Evolutionary conservation across 2,888 invertebrate species (phyloP).

Genomic region (Aporophyla lueneburgensis): DNA sequence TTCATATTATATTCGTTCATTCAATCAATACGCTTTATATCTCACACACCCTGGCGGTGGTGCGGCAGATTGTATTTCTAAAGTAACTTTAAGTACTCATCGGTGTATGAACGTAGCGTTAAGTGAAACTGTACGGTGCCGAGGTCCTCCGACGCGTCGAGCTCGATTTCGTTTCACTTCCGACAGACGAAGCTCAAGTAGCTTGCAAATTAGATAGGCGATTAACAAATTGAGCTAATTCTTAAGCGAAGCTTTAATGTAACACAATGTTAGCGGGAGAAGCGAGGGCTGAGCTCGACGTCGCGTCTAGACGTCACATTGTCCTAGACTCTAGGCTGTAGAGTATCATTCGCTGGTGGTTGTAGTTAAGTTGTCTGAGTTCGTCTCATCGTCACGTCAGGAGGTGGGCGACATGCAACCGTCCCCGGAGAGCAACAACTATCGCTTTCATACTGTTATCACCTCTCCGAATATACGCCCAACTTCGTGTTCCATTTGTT

Average conservation of each 20-base stretch:
- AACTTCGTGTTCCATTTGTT: constrained; percentile 75
- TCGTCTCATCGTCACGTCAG: constrained; percentile 56
- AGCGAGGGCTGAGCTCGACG: constrained; percentile 78
- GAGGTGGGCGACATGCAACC: constrained; percentile 83
- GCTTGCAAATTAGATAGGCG: constrained; percentile 89
- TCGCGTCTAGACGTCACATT: constrained; percentile 70
- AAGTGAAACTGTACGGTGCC: constrained; percentile 82
- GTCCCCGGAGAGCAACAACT: constrained; percentile 85
- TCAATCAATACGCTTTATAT: constrained; percentile 89
- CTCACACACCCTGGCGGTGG: constrained; percentile 77
- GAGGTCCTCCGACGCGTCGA: constrained; percentile 82
- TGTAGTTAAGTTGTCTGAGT: constrained; percentile 61
- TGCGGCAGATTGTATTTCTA: constrained; percentile 81
- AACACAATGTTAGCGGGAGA: constrained; percentile 80
- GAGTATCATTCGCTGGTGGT: constrained; percentile 55
- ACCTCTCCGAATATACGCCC: constrained; percentile 86
- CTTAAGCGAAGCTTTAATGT: constrained; percentile 88
- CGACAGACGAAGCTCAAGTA: constrained; percentile 81
- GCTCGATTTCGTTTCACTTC: constrained; percentile 78
- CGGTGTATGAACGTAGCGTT: constrained; percentile 80
- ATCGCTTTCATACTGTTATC: constrained; percentile 80
- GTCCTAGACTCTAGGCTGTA: constrained; percentile 49
- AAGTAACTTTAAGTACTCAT: constrained; percentile 78
- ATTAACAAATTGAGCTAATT: constrained; percentile 89
- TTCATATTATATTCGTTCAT: constrained; percentile 82